Conservation (phyloP, 2,113 vertebrate species). For the Delphinus delphis region DNA sequence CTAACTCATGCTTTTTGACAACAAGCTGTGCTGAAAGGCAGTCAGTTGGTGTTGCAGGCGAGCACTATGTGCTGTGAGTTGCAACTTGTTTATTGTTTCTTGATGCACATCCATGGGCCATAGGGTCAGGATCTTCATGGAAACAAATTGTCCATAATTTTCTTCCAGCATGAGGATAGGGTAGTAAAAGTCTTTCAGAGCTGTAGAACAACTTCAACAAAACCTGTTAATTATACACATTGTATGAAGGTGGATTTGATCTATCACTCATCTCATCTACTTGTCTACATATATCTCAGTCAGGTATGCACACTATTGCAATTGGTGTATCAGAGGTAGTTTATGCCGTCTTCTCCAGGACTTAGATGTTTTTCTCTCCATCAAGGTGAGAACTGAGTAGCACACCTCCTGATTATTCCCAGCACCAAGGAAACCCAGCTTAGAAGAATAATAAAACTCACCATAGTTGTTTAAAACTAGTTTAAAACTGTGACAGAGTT, state of each 20-base stretch:
- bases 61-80: neutral
- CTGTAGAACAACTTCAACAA: neutral
- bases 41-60: neutral
- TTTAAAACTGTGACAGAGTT: neutral
- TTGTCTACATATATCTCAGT: neutral
- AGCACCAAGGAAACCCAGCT: neutral
- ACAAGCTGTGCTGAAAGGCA: neutral
- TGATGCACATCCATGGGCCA: neutral
- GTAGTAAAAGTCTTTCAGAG: neutral
- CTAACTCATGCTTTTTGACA: neutral
- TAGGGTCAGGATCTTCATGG: neutral
- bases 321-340: neutral
- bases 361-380: neutral
- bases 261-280: neutral
- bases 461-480: neutral
- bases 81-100: slow-evolving; percentile 22
- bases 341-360: neutral
- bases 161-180: neutral
- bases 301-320: neutral
- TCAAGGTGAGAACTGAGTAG: neutral
- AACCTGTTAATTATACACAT: neutral
- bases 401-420: neutral
- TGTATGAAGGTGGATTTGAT: neutral
- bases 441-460: neutral
- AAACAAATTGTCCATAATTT: slow-evolving; percentile 25